Base-by-base conservation (phyloP, 2,888 invertebrate species). In the Ormia ochracea region DNA sequence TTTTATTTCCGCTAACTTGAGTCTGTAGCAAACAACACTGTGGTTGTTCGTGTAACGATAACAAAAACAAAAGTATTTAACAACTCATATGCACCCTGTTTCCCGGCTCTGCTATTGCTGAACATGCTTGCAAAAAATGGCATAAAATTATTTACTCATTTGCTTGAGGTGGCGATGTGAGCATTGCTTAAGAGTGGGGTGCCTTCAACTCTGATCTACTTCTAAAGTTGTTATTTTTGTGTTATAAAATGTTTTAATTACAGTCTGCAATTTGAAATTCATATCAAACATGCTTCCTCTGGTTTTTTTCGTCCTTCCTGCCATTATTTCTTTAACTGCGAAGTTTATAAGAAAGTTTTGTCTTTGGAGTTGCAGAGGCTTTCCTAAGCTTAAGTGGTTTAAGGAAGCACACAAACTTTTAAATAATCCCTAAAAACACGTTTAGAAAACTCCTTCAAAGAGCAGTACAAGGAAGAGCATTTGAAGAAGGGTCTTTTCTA, bases 201-300 rank as follows among this genome's bases (percentile, higher is more conserved):
- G 73, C 9, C 68, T 45, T 48, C 31, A 14, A 23, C 14, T 17
- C 28, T 61, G 14, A 41, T 52, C 7, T 26, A 26, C 17, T 48
- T 58, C 6, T 48, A 36, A 63, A 36, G 38, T 50, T 54, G 41
- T 19, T 1, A 28, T 41, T 3, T 43, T 41, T 10, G 3, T 19
- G 12, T 17, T 26, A 1, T 6, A 28, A 61, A 43, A 69, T 36
- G 63, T 61, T 36, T 66, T 58, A 79, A 75, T 56, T 48, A 63
- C 56, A 68, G 80, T 75, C 75, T 75, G 61, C 43, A 68, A 23
- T 36, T 48, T 72, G 38, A 66, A 68, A 70, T 75, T 79, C 74
- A 74, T 58, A 78, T 63, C 63, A 58, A 14, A 41, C 21, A 38
- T n/a, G 69, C 63, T 58, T 74, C 58, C 74, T 69, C 63, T 63